These are phyloP conservation scores for Stegodyphus dumicola DNA, from an alignment of 1,140 invertebrate species.

Conservation along the genomic window DNA sequence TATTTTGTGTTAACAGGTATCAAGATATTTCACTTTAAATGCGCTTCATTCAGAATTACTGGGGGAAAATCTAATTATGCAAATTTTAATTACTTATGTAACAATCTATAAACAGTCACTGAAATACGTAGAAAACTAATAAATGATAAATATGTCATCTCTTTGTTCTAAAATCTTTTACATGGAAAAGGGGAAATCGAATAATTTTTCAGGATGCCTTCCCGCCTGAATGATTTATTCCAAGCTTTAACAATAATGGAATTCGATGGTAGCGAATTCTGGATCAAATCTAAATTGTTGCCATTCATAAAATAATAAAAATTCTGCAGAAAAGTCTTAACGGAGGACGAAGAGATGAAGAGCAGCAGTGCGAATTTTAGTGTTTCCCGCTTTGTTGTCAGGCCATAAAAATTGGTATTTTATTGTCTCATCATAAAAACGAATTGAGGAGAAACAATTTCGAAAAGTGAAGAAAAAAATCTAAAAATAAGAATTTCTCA, in stretches of 20 bases:
- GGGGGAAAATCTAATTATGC: too few species aligned
- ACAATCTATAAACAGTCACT: too few species aligned
- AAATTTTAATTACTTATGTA: too few species aligned
- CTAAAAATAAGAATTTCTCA: too few species aligned
- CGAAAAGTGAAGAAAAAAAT: neutral
- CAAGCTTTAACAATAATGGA: neutral
- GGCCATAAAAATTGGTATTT: neutral
- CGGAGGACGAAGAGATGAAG: neutral
- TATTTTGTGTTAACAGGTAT: too few species aligned
- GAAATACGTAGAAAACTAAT: too few species aligned
- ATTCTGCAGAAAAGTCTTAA: neutral
- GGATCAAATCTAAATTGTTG: neutral
- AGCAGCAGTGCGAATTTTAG: neutral
- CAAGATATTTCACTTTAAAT: too few species aligned
- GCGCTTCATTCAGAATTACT: too few species aligned
- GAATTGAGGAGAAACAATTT: neutral
- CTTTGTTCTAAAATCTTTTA: too few species aligned
- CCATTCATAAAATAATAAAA: neutral
- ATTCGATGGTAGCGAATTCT: neutral
- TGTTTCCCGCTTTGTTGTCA: neutral
- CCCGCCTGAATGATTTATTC: too few species aligned
- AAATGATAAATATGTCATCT: too few species aligned
- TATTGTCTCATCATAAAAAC: conserved; percentile 16
- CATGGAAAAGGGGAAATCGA: neutral
- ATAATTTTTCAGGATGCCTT: neutral